phyloP scores from a whole-genome alignment of 2,113 vertebrate species.

The Nannobrachium achirus region DNA sequence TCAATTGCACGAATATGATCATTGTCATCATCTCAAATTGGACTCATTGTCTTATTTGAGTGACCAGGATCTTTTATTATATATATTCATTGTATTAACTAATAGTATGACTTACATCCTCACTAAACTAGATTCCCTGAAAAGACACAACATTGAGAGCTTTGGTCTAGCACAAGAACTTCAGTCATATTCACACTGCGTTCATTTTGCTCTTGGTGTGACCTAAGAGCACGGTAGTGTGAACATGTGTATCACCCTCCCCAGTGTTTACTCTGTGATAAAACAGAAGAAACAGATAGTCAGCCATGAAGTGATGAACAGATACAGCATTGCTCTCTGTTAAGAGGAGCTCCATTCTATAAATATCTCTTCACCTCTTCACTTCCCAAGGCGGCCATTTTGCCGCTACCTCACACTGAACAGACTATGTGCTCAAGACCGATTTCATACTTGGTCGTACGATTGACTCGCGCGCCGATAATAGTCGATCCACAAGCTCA shows the following conservation, averaged over 20 bases:
- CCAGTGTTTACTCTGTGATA: background rate
- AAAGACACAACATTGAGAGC: background rate
- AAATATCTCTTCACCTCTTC: too few relatives aligned
- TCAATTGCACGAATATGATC: slow-evolving; percentile 31
- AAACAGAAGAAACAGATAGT: slow-evolving; percentile 28
- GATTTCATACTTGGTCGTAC: too few relatives aligned
- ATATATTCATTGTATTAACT: background rate
- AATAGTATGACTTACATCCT: background rate
- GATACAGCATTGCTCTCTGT: background rate
- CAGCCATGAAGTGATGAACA: background rate
- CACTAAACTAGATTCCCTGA: background rate
- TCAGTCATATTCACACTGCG: slow-evolving; percentile 16
- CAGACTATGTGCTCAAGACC: too few relatives aligned
- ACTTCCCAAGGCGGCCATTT: too few relatives aligned
- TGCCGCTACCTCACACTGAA: too few relatives aligned
- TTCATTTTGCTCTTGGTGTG: background rate
- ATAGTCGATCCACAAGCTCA: too few relatives aligned
- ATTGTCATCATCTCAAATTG: slow-evolving; percentile 2
- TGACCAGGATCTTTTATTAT: background rate
- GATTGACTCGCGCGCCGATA: too few relatives aligned
- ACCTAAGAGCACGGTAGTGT: background rate
- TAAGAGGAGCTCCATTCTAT: too few relatives aligned
- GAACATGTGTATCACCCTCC: background rate
- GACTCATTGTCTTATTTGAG: background rate
- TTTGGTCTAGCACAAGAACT: slow-evolving; percentile 28